phyloP scores from a whole-genome alignment of 2,888 invertebrate genomes.

The Megalurothrips usitatus region DNA sequence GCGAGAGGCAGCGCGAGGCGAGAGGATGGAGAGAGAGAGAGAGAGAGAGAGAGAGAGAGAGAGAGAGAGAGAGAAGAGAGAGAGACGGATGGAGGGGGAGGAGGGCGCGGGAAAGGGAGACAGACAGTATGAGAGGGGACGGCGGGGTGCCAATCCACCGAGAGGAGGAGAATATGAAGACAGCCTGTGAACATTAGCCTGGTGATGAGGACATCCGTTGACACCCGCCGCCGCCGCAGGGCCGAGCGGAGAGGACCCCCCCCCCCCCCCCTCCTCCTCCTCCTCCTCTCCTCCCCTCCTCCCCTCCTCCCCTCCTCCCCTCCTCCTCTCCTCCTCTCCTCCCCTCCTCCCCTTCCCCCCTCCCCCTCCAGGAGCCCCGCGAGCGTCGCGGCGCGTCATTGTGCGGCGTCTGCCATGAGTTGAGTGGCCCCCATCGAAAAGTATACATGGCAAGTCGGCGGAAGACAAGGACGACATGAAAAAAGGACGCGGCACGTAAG shows the following conservation, averaged over 20 bases:
- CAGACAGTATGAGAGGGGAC: background rate
- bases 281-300: background rate
- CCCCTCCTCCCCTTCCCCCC: background rate
- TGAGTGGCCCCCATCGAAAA: too few relatives aligned
- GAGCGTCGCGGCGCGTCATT: too few relatives aligned
- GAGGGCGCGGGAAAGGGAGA: background rate
- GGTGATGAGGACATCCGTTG: conserved; percentile 15
- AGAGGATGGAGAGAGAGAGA: background rate
- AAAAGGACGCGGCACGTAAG: too few relatives aligned
- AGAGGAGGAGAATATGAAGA: conserved; percentile 22
- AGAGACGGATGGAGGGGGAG: background rate
- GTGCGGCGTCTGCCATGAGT: too few relatives aligned
- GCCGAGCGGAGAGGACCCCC: background rate
- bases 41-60: background rate
- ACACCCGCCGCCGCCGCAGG: background rate
- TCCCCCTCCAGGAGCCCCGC: too few relatives aligned
- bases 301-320: background rate
- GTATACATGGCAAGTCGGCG: too few relatives aligned
- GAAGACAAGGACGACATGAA: too few relatives aligned
- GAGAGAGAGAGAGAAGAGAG: background rate
- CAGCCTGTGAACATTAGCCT: conserved; percentile 26
- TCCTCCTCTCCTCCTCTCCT: too few relatives aligned
- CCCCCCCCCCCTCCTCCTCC: background rate
- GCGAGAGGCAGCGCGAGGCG: background rate
- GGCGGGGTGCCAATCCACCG: conserved; percentile 15